phyloP scores from a whole-genome alignment of 2,888 invertebrate species.

The Clistopyga incitator region DNA sequence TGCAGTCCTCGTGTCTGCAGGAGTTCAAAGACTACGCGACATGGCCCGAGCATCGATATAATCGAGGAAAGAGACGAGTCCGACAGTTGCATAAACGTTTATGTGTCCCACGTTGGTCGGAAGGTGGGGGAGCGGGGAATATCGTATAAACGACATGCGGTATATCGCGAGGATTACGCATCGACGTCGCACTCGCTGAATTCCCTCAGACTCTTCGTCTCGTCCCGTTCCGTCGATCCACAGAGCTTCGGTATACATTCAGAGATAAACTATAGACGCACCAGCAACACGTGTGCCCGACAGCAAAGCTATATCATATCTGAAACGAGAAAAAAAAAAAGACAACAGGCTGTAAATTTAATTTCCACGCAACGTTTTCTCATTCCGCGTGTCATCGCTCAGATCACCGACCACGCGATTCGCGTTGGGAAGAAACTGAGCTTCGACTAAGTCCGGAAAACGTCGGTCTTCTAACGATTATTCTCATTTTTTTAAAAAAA shows the following conservation, averaged over 20 bases:
- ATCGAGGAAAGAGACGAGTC: conserved; percentile 16
- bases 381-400: neutral
- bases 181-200: conserved; percentile 69
- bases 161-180: conserved; percentile 61
- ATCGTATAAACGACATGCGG: conserved; percentile 50
- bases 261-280: conserved; percentile 48
- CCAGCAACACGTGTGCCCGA: conserved; percentile 72
- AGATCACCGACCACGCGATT: neutral
- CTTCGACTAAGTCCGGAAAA: too few species aligned
- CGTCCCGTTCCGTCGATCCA: conserved; percentile 39
- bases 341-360: neutral
- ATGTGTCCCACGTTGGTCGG: conserved; percentile 36
- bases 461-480: too few species aligned
- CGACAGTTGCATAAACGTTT: conserved; percentile 64
- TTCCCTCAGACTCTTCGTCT: conserved; percentile 55
- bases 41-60: conserved; percentile 52
- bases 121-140: conserved; percentile 30
- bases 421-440: too few species aligned
- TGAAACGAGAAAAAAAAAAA: conserved; percentile 65
- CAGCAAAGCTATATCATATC: conserved; percentile 72
- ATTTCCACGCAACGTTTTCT: neutral
- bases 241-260: conserved; percentile 27
- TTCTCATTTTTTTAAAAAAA: too few species aligned
- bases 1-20: conserved; percentile 2
- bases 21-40: conserved; percentile 67